Percentiles rank a stretch among this genome's conserved stretches.
Evolutionary conservation across 2,113 vertebrate genomes (phyloP).

Genomic region (Acanthisitta chloris): DNA sequence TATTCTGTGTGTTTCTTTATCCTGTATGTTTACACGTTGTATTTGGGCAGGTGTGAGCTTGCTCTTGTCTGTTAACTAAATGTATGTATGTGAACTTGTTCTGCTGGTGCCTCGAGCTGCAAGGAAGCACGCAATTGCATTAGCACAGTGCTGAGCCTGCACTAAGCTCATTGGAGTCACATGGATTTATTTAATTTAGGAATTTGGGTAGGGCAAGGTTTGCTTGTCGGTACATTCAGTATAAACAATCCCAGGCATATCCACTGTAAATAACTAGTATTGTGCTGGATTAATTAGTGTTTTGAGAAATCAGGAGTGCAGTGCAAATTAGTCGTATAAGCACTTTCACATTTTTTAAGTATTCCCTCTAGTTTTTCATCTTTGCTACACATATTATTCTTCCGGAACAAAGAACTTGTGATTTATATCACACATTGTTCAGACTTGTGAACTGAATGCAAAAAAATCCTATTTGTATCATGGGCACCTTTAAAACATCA

Average conservation of each 20-base stretch:
- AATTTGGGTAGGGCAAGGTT: conserved; percentile 51
- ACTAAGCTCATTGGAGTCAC: conserved; percentile 55
- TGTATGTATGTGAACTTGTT: conserved; percentile 32
- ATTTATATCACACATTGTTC: not conserved
- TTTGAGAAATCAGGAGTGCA: not conserved
- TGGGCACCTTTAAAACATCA: not conserved
- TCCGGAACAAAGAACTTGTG: not conserved
- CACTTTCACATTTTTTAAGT: conserved; percentile 8
- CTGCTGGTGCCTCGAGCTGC: conserved; percentile 41
- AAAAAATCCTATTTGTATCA: not conserved
- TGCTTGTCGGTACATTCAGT: conserved; percentile 11
- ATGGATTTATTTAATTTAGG: conserved; percentile 63
- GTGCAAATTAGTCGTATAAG: conserved; percentile 10
- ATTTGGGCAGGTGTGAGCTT: conserved; percentile 53
- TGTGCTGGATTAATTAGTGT: conserved; percentile 12
- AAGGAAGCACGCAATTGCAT: conserved; percentile 31
- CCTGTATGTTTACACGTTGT: not conserved
- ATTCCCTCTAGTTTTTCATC: conserved; percentile 10
- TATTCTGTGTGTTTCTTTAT: conserved; percentile 3
- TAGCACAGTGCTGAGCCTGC: conserved; percentile 22
- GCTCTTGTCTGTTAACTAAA: conserved; percentile 10
- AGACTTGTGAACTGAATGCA: not conserved
- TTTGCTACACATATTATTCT: not conserved
- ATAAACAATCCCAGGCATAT: conserved; percentile 35
- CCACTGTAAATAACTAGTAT: conserved; percentile 23